Base-by-base conservation (phyloP, 2,113 vertebrate species). In the Heloderma charlesbogerti region DNA sequence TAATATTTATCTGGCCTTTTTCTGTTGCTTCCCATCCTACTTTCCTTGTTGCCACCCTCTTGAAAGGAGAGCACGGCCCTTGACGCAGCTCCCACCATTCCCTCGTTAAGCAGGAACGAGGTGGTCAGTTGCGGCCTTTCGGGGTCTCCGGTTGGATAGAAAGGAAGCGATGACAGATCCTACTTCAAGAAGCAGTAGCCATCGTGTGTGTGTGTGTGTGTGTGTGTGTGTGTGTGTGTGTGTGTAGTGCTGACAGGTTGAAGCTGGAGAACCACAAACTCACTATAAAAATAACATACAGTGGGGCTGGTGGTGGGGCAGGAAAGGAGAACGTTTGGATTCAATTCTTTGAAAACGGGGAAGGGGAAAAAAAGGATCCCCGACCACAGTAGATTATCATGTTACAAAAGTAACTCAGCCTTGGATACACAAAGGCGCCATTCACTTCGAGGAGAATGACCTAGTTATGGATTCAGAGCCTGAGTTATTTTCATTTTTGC, bases 391-490 rank as follows among this genome's bases (percentile, higher is more conserved):
- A 83, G 91, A 83, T 78, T 91, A 82, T 95, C 77, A 0, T 3
- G 81, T 8, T 88, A 92, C 92, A 94, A 93, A 84, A 89, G 93
- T 93, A 92, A 90, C 89, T 85, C 75, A 86, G 91, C 72, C 57
- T 79, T 48, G 66, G 90, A 27, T 48, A 45, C 89, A 97, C 94
- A 96, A 96, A 96, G 94, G 89, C 89, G 69, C 82, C 93, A 92
- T 96, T 96, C 92, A 96, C 86, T 37, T 79, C 25, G 89, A 90
- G 88, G 72, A 93, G 90, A 94, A 88, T 45, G 90, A 93, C 85
- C 88, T 93, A 91, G 82, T 90, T 94, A 91, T 90, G 60, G 88
- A 22, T 66, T 91, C 0, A 20, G 1, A 84, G 80, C 37, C 84
- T 71, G 87, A 87, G 90, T 82, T 92, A 84, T 86, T 95, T 91